Evolutionary conservation across 2,113 vertebrate species (phyloP), one percentile per base, ranked within the genome.

Genomic region (Paradisaea rubra): DNA sequence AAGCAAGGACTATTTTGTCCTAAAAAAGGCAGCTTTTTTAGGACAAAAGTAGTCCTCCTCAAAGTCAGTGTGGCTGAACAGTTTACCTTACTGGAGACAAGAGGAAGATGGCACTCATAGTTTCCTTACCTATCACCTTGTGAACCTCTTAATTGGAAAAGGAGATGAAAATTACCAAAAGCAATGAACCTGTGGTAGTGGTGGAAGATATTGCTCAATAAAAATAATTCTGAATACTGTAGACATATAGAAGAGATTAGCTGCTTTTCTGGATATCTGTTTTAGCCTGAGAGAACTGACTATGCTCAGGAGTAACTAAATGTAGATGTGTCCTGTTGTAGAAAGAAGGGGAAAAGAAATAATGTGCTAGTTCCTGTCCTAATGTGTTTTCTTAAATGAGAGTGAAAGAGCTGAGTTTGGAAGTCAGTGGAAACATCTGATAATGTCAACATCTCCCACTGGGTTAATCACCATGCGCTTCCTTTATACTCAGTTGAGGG

Each of bases 401-500:
- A 91, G 4, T 52, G 60, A 47, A 91, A 89, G 21, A 81, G 13
- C 22, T 64, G 49, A 89, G 47, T 64, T 87, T 35, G 72, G 42
- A 84, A 89, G 28, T 27, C 52, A 50, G 65, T 81, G 31, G 79
- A 87, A 92, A 81, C 16, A n/a, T 84, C 30, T 84, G 69, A 60
- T 78, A 78, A 53, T 24, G n/a, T 68, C 69, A 81, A 73, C 56
- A 71, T 41, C 66, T 25, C 28, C 22, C 33, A 12, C 49, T 25
- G 9, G 7, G 21, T 91, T 92, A 94, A 65, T 91, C 70, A 91
- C 20, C 17, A 33, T 14, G 18, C 0, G 1, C 35, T 96, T 91
- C 49, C 81, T 95, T 87, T 72, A 41, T 41, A 68, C 57, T 79
- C 22, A 35, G 17, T 9, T 53, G 28, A 93, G 19, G 37, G n/a